Base-by-base conservation (phyloP, 2,797 vertebrate species). In the Aldrovandia affinis region DNA sequence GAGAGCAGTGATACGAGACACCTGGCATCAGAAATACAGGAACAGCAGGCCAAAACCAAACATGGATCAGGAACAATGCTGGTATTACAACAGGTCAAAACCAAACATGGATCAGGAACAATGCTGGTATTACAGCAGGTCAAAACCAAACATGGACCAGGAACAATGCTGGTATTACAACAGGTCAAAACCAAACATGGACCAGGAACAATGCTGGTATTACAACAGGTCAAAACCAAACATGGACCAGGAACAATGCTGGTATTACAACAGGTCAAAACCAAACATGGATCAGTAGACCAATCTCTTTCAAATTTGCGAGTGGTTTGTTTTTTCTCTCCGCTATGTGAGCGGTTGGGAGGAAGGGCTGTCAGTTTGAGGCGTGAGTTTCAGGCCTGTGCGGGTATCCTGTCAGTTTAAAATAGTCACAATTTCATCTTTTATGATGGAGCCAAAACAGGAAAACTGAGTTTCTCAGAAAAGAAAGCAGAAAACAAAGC, bases 31-130 rank as follows among this genome's bases (percentile, higher is more conserved):
- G n/a, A n/a, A n/a, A n/a, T n/a, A n/a, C n/a, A n/a, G n/a, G 36
- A 36, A 15, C 42, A 75, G 33, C 36, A 28, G 0, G 25, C 1
- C 33, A 36, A 42, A 75, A 75, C 22, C 28, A 50, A 50, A 57
- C 22, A 55, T 68, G 47, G 50, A 77, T 78, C 78, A 33, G 61
- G 78, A 84, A 80, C 70, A 70, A 80, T 80, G 25, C 33, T 4
- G 78, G 73, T 47, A 80, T 80, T 84, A 70, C 50, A 54, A 54
- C 30, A 50, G 79, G 63, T 80, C 65, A 78, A 84, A 80, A 54
- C 77, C 22, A 28, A 80, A 55, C 78, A 79, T 50, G 83, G 83
- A 84, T 84, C 59, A 68, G 61, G 78, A 84, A 80, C 70, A 70
- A 80, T 80, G 25, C 33, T 4, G 78, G 73, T 47, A 80, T 80